These are phyloP conservation scores for Cirrhinus molitorella DNA, from an alignment of 2,797 vertebrate species.

Conservation along the genomic window DNA sequence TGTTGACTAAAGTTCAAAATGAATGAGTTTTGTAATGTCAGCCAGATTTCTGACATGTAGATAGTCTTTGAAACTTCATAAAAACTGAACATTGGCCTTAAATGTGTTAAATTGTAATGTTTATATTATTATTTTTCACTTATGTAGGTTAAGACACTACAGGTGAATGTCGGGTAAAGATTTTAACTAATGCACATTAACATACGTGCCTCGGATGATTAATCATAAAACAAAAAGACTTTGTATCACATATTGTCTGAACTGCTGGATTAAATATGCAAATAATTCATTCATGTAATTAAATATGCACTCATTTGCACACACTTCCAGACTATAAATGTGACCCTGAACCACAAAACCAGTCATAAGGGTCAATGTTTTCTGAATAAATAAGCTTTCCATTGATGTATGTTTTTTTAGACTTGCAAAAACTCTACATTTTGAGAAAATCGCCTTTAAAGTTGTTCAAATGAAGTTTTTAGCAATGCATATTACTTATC, in stretches of 20 bases:
- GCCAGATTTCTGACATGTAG: neutral
- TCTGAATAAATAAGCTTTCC: no score
- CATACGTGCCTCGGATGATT: no score
- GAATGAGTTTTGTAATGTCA: neutral
- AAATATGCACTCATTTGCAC: neutral
- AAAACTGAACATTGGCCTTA: neutral
- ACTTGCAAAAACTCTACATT: no score
- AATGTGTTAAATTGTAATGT: no score
- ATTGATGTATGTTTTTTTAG: no score
- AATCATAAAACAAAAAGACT: neutral
- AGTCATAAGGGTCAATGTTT: no score
- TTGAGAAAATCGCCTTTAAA: no score
- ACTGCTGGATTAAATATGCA: neutral
- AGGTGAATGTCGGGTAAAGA: neutral
- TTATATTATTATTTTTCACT: neutral
- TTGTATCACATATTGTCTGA: neutral
- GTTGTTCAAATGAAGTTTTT: no score
- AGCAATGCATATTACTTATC: no score
- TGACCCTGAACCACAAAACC: no score
- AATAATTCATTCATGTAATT: neutral
- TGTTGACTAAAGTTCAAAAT: neutral
- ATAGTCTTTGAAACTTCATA: neutral
- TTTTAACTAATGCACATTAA: neutral
- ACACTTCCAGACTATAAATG: no score
- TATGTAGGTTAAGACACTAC: neutral